Conservation (phyloP, 2,113 vertebrate genomes). For the Rhea pennata region DNA sequence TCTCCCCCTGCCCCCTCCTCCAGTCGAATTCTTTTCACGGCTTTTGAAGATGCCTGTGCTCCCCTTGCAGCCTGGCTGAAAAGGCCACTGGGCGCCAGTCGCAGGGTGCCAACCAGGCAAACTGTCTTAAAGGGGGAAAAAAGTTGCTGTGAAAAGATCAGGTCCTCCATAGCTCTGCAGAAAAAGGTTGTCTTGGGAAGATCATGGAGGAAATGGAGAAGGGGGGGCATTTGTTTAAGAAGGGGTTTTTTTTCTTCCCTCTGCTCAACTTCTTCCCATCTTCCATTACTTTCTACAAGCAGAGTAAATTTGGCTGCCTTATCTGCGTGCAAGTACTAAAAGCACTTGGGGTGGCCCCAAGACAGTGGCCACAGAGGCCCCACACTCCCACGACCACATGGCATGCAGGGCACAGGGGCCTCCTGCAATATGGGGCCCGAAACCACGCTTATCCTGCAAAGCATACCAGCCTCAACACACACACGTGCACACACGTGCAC, state of each 20-base stretch:
- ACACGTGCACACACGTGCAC: not conserved
- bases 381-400: not conserved
- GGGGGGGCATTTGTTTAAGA: not conserved
- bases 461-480: not conserved
- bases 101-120: constrained; percentile 12
- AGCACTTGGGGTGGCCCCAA: not conserved
- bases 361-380: not conserved
- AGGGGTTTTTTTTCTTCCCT: not conserved
- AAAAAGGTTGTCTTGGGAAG: not conserved
- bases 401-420: not conserved
- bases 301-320: not conserved
- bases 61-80: not conserved
- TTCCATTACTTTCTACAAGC: not conserved
- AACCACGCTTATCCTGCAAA: not conserved
- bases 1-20: constrained; percentile 30
- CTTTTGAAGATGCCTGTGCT: constrained; percentile 66
- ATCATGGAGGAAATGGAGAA: not conserved
- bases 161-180: not conserved
- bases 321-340: not conserved
- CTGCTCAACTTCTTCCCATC: not conserved
- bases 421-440: not conserved
- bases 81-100: not conserved
- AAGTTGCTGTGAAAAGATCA: not conserved
- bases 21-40: constrained; percentile 58
- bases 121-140: not conserved